Evolutionary conservation across 2,113 vertebrate species (phyloP).

Genomic region (Chlamydotis undulata): DNA sequence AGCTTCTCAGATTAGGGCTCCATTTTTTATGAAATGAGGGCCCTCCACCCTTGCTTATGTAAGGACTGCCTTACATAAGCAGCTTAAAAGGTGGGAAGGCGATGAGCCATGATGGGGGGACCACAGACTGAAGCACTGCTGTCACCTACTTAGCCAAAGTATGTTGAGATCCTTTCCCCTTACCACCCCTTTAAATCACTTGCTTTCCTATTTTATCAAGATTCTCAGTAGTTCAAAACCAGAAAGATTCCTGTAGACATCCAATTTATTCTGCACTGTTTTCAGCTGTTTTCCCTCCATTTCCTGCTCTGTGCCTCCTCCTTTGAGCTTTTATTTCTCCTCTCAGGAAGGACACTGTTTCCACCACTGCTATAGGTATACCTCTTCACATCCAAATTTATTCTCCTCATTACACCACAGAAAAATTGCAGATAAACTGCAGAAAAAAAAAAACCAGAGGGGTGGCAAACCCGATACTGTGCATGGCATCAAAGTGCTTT

Average conservation of each 20-base stretch:
- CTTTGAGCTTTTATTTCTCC: neutral
- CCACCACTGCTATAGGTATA: neutral
- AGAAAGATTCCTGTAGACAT: neutral
- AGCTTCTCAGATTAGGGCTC: neutral
- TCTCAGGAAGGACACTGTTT: neutral
- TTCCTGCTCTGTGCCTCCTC: neutral
- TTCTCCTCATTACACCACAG: neutral
- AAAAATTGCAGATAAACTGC: neutral
- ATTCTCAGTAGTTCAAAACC: neutral
- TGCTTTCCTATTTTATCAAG: neutral
- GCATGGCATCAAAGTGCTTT: constrained; percentile 22
- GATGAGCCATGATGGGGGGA: neutral
- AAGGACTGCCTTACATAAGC: neutral
- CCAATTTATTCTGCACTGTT: neutral
- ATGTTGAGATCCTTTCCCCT: neutral
- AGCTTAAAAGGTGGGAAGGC: neutral
- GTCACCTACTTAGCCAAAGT: neutral
- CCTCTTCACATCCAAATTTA: neutral
- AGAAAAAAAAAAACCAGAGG: neutral
- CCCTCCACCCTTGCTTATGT: neutral
- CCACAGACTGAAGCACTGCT: neutral
- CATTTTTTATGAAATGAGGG: neutral
- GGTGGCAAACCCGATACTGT: neutral
- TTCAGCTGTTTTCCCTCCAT: neutral
- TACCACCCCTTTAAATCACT: neutral